Percentiles rank a stretch among this genome's conserved stretches.
These are phyloP conservation scores for Platyrinchus mystaceus DNA, from an alignment of 2,797 vertebrate genomes.

Conservation along the genomic window DNA sequence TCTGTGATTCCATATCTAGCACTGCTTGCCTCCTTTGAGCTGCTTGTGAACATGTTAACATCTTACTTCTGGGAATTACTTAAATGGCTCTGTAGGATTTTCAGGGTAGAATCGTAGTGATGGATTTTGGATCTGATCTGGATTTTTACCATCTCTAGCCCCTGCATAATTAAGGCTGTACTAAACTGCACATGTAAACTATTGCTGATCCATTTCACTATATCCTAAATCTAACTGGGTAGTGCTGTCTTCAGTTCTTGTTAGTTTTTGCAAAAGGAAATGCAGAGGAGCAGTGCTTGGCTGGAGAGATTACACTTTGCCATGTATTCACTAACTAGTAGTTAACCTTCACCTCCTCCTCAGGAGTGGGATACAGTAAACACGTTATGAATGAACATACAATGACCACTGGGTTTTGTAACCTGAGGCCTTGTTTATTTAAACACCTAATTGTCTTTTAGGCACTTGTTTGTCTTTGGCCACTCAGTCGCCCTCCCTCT, in stretches of 20 bases:
- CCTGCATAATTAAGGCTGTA: accelerated
- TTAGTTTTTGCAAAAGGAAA: neutral
- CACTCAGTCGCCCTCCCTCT: neutral
- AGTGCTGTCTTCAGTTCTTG: neutral
- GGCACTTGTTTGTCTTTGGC: neutral
- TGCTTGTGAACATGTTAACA: neutral
- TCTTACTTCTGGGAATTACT: neutral
- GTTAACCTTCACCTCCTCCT: neutral
- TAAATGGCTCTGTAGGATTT: neutral
- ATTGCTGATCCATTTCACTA: neutral
- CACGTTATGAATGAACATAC: neutral
- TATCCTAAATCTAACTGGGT: neutral
- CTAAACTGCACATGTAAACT: neutral
- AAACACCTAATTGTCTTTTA: neutral
- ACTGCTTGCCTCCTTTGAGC: neutral
- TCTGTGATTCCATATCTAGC: neutral
- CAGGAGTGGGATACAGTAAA: neutral
- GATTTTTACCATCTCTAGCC: neutral
- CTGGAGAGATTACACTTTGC: neutral
- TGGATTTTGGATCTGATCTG: neutral
- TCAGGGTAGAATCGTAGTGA: neutral
- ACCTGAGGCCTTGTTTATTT: neutral
- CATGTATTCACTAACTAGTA: neutral
- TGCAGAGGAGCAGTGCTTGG: neutral
- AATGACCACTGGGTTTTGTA: neutral